Percentiles rank a stretch among this genome's conserved stretches.
Conservation (phyloP, 2,113 vertebrate genomes). For the Onychostruthus taczanowskii region DNA sequence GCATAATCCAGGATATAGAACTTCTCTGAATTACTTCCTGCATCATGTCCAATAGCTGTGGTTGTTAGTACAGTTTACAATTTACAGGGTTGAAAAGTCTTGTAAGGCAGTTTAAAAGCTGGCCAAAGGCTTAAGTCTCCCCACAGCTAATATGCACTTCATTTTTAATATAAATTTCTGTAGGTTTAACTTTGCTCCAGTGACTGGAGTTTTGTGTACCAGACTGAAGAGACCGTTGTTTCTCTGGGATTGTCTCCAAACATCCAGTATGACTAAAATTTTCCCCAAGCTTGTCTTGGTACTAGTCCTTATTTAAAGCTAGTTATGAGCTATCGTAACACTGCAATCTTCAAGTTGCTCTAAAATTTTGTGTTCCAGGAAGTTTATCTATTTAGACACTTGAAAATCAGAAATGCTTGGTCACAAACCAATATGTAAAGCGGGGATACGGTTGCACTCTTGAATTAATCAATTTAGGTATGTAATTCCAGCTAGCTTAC, state of each 20-base stretch:
- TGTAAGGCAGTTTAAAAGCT: background rate
- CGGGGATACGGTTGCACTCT: background rate
- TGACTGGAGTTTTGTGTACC: background rate
- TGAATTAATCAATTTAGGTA: background rate
- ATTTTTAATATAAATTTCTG: background rate
- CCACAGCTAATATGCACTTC: background rate
- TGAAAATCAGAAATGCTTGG: background rate
- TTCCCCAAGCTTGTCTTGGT: background rate
- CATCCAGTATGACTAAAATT: background rate
- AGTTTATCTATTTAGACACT: background rate
- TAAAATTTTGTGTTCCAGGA: background rate
- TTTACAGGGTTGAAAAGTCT: background rate
- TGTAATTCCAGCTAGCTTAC: background rate
- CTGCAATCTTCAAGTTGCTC: background rate
- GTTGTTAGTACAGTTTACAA: background rate
- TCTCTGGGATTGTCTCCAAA: background rate
- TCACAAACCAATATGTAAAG: background rate
- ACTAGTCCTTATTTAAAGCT: background rate
- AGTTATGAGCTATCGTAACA: background rate
- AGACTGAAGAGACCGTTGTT: background rate
- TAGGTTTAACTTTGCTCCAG: background rate
- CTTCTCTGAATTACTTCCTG: slow-evolving; percentile 32
- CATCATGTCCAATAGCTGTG: background rate
- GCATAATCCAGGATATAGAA: background rate
- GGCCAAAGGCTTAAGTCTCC: background rate